These are phyloP conservation scores for Ceratina calcarata DNA, from an alignment of 1,140 invertebrate genomes.

Conservation along the genomic window DNA sequence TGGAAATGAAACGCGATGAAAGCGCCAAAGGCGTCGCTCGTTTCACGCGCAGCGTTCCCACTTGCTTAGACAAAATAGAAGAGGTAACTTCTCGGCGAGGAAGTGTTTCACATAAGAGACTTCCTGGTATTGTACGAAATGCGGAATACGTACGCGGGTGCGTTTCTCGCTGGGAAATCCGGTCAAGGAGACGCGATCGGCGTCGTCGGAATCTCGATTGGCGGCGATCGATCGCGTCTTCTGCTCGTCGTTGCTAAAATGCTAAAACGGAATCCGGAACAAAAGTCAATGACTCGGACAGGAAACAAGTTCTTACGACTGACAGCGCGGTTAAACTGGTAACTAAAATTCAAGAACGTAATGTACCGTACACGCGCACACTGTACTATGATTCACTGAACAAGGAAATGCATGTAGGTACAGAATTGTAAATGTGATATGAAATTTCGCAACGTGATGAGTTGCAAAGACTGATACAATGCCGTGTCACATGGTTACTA, in stretches of 20 bases:
- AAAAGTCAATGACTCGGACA: background rate
- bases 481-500: background rate
- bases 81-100: background rate
- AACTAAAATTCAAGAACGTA: background rate
- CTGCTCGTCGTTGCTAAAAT: background rate
- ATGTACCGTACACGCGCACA: too few relatives aligned
- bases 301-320: background rate
- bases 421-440: background rate
- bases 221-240: constrained; percentile 25
- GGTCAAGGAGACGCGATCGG: constrained; percentile 24
- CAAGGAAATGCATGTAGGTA: too few relatives aligned
- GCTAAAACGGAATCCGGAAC: background rate
- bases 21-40: background rate
- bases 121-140: too few relatives aligned
- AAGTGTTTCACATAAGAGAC: too few relatives aligned
- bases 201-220: too few relatives aligned
- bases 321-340: background rate
- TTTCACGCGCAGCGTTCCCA: background rate
- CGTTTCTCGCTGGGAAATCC: constrained; percentile 16
- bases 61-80: background rate
- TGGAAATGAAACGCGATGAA: background rate
- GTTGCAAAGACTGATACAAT: too few relatives aligned
- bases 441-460: background rate
- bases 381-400: too few relatives aligned
- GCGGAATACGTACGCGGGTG: background rate